Evolutionary conservation across 2,888 invertebrate species (phyloP), one percentile per base, ranked within the genome.

Genomic region (Ectemnius continuus): DNA sequence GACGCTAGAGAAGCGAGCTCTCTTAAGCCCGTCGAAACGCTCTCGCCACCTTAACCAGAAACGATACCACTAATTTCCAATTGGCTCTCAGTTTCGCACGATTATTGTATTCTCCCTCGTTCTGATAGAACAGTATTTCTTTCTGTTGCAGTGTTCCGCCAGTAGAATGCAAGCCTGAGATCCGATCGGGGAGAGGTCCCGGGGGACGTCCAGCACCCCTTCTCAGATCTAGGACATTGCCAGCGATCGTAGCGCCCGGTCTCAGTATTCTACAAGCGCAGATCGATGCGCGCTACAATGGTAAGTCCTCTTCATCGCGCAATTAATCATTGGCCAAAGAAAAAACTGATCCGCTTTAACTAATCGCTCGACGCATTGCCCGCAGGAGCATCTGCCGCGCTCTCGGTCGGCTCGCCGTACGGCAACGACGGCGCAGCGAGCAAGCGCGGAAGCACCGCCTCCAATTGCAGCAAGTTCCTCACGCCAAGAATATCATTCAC

Each of bases 181-280:
- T 67, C 66, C 87, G 84, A 76, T 61, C 82, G n/a, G 70, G 75
- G 13, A 82, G 93, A 70, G 92, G 89, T 56, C 84, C 90, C 70
- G 92, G 89, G 81, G 93, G 85, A 52, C 92, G 93, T 48, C 95
- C 95, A 23, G 95, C 95, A 13, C 97, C 97, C 0, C 91, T 97
- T 77, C 92, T 97, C 81, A 94, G 97, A 84, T 97, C 97, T 57
- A 93, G 97, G 86, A 97, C 97, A 5, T 92, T 97, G 73, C 97
- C 97, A 57, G 96, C 97, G 79, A 97, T 97, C 88, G 95, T 97
- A 60, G 95, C 96, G 57, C 97, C 97, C 1, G 96, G 96, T 65
- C 94, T 97, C 87, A 95, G 93, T 84, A 95, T 97, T 84, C 93
- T 97, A 45, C 96, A 96, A 80, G 95, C 96, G 69, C 96, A 96